Evolutionary conservation across 2,797 vertebrate species (phyloP), one percentile per base, ranked within the genome.

Genomic region (Cyclopterus lumpus): DNA sequence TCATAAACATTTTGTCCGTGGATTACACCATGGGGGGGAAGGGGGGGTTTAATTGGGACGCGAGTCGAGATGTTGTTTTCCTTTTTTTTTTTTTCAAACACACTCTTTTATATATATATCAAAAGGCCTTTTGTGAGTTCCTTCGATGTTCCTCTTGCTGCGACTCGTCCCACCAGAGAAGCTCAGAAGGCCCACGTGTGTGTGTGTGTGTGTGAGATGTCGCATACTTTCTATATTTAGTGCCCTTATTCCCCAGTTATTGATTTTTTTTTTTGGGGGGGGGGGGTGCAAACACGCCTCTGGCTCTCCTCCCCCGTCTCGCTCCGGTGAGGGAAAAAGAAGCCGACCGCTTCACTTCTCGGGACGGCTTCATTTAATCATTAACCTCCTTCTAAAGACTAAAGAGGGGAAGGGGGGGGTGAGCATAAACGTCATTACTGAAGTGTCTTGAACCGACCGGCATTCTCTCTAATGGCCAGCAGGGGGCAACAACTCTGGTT

Each of bases 1-100:
- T 86, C 70, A 80, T 77, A 80, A 82, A 83, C 80, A 79, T 80
- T 78, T 71, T 58, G 67, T 88, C 71, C 68, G 26, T 69, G 67
- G 70, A 79, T 87, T 83, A 79, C 86, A 78, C 60, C 26, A 5
- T 12, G 46, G 4, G 14, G 42, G 42, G 11, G 42, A 2, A 44
- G 8, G 61, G 79, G 75, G 73, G 59, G 63, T 72, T 61, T 71
- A 75, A 84, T 59, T 68, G 80, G 88, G 71, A 79, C 32, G 12
- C 24, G 42, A 70, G 28, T 55, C 53, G 4, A 34, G 51, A 60
- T 16, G 58, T 2, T 34, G 38, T 40, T 14, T 14, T 11, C 11
- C 1, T 18, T 46, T 20, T 69, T 74, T 61, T 61, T 49, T 69
- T 62, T 64, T 70, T 26, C 26, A 28, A 36, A 8, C 16, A 34